Evolutionary conservation across 2,888 invertebrate genomes (phyloP).

Genomic region (Synanthedon formicaeformis): DNA sequence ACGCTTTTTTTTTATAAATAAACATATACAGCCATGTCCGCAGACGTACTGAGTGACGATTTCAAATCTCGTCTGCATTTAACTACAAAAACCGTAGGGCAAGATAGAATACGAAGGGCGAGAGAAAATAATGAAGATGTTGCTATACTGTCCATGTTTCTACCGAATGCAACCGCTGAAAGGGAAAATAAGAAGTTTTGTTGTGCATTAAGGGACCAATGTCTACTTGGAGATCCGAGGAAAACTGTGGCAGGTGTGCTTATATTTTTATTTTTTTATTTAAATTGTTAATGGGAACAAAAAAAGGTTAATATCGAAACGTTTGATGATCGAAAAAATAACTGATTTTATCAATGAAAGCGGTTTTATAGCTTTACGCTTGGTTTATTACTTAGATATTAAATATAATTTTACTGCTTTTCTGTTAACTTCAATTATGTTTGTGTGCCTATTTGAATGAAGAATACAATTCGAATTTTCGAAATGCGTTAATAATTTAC

Average conservation of each 20-base stretch:
- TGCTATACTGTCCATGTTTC: slow-evolving; percentile 87
- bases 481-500: too few species aligned
- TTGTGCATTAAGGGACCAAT: slow-evolving; percentile 81
- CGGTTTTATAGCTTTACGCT: too few species aligned
- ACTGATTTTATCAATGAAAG: too few species aligned
- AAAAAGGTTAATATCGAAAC: too few species aligned
- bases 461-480: too few species aligned
- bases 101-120: slow-evolving; percentile 82
- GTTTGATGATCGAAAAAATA: too few species aligned
- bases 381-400: too few species aligned
- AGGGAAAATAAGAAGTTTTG: slow-evolving; percentile 80
- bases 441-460: too few species aligned
- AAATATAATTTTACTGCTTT: too few species aligned
- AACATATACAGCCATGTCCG: slow-evolving; percentile 67
- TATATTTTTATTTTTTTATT: slow-evolving; percentile 3
- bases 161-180: slow-evolving; percentile 75
- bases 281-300: neutral
- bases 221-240: slow-evolving; percentile 81
- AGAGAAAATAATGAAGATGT: slow-evolving; percentile 89
- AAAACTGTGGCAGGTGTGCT: slow-evolving; percentile 86
- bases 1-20: slow-evolving; percentile 2
- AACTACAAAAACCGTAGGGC: slow-evolving; percentile 84
- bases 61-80: slow-evolving; percentile 79
- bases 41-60: slow-evolving; percentile 83
- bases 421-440: too few species aligned